A percentile compares a stretch with the other conserved stretches of the same genome.
Evolutionary conservation across 2,888 invertebrate species (phyloP).

Genomic region (Lepidochrysops patricia): DNA sequence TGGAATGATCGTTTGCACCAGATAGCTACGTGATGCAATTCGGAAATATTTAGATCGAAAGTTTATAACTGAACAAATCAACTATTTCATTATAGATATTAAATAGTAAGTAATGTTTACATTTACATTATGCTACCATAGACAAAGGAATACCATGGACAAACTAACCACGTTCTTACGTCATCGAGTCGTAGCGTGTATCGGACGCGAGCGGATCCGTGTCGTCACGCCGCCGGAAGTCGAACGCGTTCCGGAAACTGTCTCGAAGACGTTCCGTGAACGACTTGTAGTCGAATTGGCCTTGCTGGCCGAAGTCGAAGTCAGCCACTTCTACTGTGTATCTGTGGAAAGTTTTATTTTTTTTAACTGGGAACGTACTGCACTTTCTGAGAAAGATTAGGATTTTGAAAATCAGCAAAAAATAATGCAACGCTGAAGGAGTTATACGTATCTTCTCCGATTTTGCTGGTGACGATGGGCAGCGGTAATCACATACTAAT

Average conservation of each 20-base stretch:
- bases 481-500: no score
- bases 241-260: slow-evolving; percentile 74
- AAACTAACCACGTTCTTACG: slow-evolving; percentile 34
- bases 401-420: no score
- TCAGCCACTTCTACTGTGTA: slow-evolving; percentile 91
- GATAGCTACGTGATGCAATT: no score
- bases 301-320: slow-evolving; percentile 89
- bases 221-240: slow-evolving; percentile 51
- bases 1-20: no score
- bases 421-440: no score
- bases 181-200: slow-evolving; percentile 75
- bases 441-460: no score
- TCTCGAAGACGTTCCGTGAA: slow-evolving; percentile 87
- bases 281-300: slow-evolving; percentile 90
- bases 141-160: neutral
- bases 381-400: no score
- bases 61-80: no score
- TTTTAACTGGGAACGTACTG: no score
- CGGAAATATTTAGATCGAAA: no score
- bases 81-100: no score
- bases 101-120: neutral
- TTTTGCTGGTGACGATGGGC: no score
- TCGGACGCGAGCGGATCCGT: slow-evolving; percentile 55
- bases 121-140: neutral
- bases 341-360: slow-evolving; percentile 52